Evolutionary conservation across 2,113 vertebrate species (phyloP), one percentile per base, ranked within the genome.

Genomic region (Calidris pugnax): DNA sequence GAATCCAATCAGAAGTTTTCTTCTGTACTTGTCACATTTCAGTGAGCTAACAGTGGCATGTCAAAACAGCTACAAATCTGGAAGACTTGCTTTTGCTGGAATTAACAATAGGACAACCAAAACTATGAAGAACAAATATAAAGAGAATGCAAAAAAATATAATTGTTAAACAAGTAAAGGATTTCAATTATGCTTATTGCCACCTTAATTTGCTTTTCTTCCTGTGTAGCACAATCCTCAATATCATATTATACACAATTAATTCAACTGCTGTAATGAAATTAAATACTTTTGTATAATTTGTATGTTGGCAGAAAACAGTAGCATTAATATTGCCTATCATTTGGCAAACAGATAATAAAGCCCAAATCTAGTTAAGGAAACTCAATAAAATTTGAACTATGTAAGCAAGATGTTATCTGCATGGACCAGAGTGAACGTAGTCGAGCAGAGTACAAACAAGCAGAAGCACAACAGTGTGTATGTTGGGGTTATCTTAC

Each of bases 1-100:
- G 73, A 97, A 95, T 96, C 95, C 92, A 95, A 94, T 97, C 93
- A 95, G 92, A 94, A 95, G 77, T 92, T 95, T 74, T 92, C 79
- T 94, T 94, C 78, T 92, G 57, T 75, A 76, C 87, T 95, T 95
- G 87, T 90, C 93, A 95, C 87, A 96, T 95, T 92, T 94, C 87
- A 87, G 87, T 87, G 90, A 97, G 83, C 84, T 93, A 90, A 95
- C 86, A 73, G 78, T 76, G 68, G 78, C 96, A 76, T 97, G 95
- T 94, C 95, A 96, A 97, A 97, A 96, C 96, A 94, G 78, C 94
- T 95, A 92, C 94, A 93, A 89, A 81, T 91, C 81, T 89, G 37
- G 78, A 83, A 89, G 80, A 82, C 47, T 92, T 89, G 79, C 76
- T 74, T 96, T 91, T 92, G 76, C 50, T 69, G 67, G 76, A 92